phyloP scores from a whole-genome alignment of 2,797 vertebrate genomes.

The Mionectes olivaceus region DNA sequence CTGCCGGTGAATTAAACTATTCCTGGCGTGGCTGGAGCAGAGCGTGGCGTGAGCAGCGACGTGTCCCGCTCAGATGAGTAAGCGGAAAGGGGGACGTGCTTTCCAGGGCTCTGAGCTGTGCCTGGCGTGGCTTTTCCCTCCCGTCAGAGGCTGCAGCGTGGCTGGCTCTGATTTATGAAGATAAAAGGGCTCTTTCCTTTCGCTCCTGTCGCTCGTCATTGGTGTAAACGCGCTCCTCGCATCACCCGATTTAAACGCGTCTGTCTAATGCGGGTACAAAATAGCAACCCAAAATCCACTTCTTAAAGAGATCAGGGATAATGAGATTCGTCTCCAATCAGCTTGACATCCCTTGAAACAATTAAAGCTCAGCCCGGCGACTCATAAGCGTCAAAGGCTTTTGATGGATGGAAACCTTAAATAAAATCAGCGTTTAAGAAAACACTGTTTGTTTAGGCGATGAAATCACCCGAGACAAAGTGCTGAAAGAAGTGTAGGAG shows the following conservation, averaged over 20 bases:
- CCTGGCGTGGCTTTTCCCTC: neutral
- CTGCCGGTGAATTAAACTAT: neutral
- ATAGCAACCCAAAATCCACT: neutral
- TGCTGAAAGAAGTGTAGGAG: neutral
- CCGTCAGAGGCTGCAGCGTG: neutral
- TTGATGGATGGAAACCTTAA: neutral
- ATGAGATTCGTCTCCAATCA: neutral
- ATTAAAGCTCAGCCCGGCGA: neutral
- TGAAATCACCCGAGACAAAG: neutral
- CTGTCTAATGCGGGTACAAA: neutral
- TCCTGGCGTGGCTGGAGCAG: neutral
- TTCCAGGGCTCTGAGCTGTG: neutral
- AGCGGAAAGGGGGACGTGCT: neutral
- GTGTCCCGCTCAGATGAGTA: neutral
- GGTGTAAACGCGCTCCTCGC: fast-evolving
- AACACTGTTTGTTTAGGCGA: fast-evolving
- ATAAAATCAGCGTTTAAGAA: neutral
- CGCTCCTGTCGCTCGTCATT: fast-evolving
- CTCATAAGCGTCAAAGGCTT: neutral
- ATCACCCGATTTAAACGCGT: fast-evolving
- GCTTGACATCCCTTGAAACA: neutral
- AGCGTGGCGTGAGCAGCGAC: neutral
- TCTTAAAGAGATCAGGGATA: neutral
- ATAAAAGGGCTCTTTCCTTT: neutral
- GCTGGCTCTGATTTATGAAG: fast-evolving